A percentile compares a stretch with the other conserved stretches of the same genome.
phyloP scores from a whole-genome alignment of 2,888 invertebrate genomes.

The Temnothorax ravouxi region DNA sequence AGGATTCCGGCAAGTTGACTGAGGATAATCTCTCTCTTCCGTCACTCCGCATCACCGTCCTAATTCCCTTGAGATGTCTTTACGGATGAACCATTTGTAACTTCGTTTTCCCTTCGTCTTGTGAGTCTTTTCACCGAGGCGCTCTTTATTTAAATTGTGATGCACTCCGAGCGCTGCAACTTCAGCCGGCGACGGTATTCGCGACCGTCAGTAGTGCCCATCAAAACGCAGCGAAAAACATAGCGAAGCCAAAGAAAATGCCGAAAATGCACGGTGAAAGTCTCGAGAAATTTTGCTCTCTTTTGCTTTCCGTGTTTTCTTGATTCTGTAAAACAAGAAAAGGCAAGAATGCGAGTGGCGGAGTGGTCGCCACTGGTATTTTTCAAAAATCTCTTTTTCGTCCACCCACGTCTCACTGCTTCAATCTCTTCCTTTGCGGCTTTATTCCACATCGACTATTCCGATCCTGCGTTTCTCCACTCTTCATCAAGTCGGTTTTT shows the following conservation, averaged over 20 bases:
- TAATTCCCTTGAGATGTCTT: constrained; percentile 29
- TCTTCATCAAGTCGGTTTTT: constrained; percentile 15
- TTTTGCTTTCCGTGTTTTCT: background rate
- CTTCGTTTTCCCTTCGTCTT: constrained; percentile 1
- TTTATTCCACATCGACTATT: constrained; percentile 21
- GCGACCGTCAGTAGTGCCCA: background rate
- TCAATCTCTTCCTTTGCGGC: constrained; percentile 9
- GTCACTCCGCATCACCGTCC: constrained; percentile 54
- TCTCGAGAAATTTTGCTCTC: background rate
- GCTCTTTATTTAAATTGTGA: constrained; percentile 25
- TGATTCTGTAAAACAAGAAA: constrained; percentile 4
- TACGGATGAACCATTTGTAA: constrained; percentile 1
- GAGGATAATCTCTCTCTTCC: constrained; percentile 69
- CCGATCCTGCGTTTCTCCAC: constrained; percentile 6
- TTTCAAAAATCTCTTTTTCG: constrained; percentile 37
- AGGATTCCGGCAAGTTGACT: constrained; percentile 71
- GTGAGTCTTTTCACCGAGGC: background rate
- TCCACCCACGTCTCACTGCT: background rate
- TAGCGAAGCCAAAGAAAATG: background rate
- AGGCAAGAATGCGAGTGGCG: background rate
- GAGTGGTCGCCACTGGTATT: background rate
- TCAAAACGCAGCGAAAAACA: background rate
- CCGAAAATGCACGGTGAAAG: background rate
- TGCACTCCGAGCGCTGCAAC: background rate
- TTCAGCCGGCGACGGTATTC: background rate